These are phyloP conservation scores for Collichthys lucidus DNA, from an alignment of 2,113 vertebrate genomes.

Conservation along the genomic window DNA sequence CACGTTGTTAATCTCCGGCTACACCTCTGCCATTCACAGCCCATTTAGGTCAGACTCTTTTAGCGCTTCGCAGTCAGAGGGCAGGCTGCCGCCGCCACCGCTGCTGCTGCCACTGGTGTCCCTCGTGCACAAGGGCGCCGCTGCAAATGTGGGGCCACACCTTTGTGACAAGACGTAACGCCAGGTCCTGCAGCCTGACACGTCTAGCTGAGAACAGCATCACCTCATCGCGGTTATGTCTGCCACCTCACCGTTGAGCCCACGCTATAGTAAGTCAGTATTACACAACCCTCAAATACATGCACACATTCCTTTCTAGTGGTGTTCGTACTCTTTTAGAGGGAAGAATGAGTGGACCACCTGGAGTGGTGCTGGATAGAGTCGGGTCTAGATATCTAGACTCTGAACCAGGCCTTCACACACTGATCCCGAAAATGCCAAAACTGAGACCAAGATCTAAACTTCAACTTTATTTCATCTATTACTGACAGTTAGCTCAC, in stretches of 20 bases:
- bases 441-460: neutral
- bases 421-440: neutral
- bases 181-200: neutral
- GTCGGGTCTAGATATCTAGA: no score
- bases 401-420: neutral
- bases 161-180: conserved; percentile 35
- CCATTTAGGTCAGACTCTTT: conserved; percentile 53
- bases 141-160: conserved; percentile 37
- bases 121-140: conserved; percentile 47
- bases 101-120: conserved; percentile 22
- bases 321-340: neutral
- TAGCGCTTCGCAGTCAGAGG: conserved; percentile 51
- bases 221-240: conserved; percentile 2
- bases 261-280: neutral
- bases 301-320: neutral
- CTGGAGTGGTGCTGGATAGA: neutral
- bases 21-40: conserved; percentile 64
- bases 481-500: neutral
- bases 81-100: neutral
- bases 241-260: neutral
- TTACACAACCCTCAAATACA: neutral
- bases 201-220: neutral
- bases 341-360: neutral
- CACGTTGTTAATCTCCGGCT: conserved; percentile 72
- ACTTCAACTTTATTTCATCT: neutral